Conservation (phyloP, 1,140 invertebrate genomes). For the Drosophila tsacasi region DNA sequence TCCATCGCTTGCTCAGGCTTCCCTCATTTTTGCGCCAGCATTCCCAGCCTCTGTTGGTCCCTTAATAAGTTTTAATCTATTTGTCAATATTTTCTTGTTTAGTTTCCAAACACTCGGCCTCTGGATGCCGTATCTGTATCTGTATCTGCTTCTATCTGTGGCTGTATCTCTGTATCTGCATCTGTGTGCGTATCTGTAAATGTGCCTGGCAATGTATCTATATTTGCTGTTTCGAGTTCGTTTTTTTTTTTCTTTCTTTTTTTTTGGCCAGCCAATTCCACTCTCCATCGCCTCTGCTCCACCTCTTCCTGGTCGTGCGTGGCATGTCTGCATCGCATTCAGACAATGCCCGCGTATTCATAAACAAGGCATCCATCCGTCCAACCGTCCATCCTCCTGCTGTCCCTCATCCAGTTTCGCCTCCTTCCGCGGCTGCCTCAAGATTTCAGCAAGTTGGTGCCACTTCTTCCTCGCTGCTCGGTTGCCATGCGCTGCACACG, state of each 20-base stretch:
- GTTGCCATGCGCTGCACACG: constrained; percentile 49
- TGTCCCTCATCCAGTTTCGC: constrained; percentile 37
- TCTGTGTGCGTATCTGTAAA: constrained; percentile 31
- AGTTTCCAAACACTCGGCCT: constrained; percentile 65
- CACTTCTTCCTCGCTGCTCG: constrained; percentile 32
- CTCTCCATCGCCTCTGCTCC: constrained; percentile 27
- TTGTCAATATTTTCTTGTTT: constrained; percentile 82
- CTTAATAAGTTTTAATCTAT: constrained; percentile 82
- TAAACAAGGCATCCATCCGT: constrained; percentile 60
- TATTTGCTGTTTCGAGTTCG: constrained; percentile 38
- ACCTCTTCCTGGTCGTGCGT: constrained; percentile 47
- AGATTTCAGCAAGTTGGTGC: constrained; percentile 68
- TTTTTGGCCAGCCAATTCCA: constrained; percentile 57
- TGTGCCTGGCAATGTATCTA: constrained; percentile 27
- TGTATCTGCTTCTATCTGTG: constrained; percentile 9
- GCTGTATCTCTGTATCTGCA: constrained; percentile 31
- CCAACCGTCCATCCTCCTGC: constrained; percentile 7
- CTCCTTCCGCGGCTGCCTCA: constrained; percentile 20
- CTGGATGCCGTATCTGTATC: constrained; percentile 34
- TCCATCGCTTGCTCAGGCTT: constrained; percentile 1
- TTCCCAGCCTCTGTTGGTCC: constrained; percentile 37
- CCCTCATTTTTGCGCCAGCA: constrained; percentile 17
- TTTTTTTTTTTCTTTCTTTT: constrained; percentile 1
- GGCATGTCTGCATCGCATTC: constrained; percentile 29
- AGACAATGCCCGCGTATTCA: constrained; percentile 77